phyloP scores from a whole-genome alignment of 2,888 invertebrate species.

The Melipona bicolor region DNA sequence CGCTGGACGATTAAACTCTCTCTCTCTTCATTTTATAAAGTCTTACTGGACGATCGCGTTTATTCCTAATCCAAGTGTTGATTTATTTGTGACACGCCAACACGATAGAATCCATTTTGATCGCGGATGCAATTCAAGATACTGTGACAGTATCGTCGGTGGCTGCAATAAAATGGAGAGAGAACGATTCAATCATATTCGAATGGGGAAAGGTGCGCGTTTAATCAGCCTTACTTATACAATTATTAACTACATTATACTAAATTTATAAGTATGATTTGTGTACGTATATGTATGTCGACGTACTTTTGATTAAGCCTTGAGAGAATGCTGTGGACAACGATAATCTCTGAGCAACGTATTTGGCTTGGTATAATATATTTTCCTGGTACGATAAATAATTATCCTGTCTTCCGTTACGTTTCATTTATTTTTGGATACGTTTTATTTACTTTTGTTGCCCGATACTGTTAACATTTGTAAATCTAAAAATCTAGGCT shows the following conservation, averaged over 20 bases:
- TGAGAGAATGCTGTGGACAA: constrained; percentile 49
- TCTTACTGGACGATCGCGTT: background rate
- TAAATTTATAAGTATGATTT: constrained; percentile 62
- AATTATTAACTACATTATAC: constrained; percentile 62
- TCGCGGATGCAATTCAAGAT: background rate
- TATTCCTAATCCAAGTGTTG: background rate
- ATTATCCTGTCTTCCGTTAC: background rate
- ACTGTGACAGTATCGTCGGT: background rate
- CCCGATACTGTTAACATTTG: background rate
- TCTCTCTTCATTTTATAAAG: constrained; percentile 40
- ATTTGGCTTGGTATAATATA: constrained; percentile 25
- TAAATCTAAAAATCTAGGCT: constrained; percentile 41
- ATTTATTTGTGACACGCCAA: background rate
- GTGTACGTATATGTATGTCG: constrained; percentile 64
- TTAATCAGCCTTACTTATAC: constrained; percentile 72
- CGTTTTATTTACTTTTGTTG: background rate
- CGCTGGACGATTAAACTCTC: constrained; percentile 20
- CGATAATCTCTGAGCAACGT: constrained; percentile 63
- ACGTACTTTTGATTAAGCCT: constrained; percentile 53
- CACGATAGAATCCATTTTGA: background rate
- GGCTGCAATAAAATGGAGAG: constrained; percentile 13
- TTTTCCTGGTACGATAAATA: background rate
- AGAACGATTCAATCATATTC: background rate
- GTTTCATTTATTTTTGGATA: background rate
- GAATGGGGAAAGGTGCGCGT: constrained; percentile 31